Evolutionary conservation across 2,888 invertebrate genomes (phyloP).

Genomic region (Lymantria monacha): DNA sequence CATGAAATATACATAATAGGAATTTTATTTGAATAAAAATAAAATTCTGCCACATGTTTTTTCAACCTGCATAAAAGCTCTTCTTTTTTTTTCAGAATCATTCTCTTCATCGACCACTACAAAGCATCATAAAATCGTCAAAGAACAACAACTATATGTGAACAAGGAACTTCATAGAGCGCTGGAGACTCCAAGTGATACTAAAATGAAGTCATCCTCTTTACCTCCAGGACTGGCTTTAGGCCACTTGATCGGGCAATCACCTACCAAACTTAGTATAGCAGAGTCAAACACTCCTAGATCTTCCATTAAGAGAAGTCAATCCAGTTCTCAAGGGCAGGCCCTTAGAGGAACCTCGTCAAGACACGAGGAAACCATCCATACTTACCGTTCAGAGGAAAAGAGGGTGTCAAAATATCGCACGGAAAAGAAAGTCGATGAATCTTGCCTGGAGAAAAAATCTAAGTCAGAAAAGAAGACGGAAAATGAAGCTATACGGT

Average conservation of each 20-base stretch:
- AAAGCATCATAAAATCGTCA: slow-evolving; percentile 68
- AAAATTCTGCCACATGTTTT: background rate
- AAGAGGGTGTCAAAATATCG: slow-evolving; percentile 59
- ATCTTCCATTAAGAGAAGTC: slow-evolving; percentile 75
- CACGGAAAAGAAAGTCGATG: slow-evolving; percentile 69
- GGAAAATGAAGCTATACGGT: slow-evolving; percentile 73
- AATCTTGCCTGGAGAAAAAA: slow-evolving; percentile 76
- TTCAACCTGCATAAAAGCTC: background rate
- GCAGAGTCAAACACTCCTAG: slow-evolving; percentile 67
- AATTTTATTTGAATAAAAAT: background rate
- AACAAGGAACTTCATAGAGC: slow-evolving; percentile 68
- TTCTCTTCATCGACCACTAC: slow-evolving; percentile 78
- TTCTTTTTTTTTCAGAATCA: slow-evolving; percentile 58
- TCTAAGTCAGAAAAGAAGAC: slow-evolving; percentile 74
- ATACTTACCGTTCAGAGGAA: slow-evolving; percentile 55
- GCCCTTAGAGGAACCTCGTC: slow-evolving; percentile 59
- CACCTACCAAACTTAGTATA: slow-evolving; percentile 78
- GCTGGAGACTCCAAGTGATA: slow-evolving; percentile 71
- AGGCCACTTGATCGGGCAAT: slow-evolving; percentile 71
- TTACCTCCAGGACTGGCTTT: slow-evolving; percentile 84
- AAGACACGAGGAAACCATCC: slow-evolving; percentile 46
- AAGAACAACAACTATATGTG: slow-evolving; percentile 65
- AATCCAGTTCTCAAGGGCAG: slow-evolving; percentile 77
- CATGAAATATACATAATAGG: background rate
- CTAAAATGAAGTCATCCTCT: slow-evolving; percentile 84